phyloP scores from a whole-genome alignment of 2,797 vertebrate species.

The Galaxias olidus region DNA sequence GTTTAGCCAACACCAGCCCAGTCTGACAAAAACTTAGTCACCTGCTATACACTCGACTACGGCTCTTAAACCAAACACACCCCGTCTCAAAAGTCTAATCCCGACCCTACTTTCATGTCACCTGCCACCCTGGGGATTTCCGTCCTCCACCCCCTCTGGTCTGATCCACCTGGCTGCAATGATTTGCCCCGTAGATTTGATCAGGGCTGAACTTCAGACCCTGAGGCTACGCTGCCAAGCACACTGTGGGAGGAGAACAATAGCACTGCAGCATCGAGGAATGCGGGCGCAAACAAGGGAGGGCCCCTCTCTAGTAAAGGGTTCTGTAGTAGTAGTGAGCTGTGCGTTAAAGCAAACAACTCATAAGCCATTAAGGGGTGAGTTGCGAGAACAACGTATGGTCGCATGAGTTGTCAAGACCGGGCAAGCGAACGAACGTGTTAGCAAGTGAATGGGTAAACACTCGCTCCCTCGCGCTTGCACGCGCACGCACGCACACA shows the following conservation, averaged over 20 bases:
- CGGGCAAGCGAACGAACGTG: too few species aligned
- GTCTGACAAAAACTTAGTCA: too few species aligned
- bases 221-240: constrained; percentile 25
- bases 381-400: too few species aligned
- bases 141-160: not conserved
- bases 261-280: constrained; percentile 39
- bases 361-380: too few species aligned
- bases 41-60: too few species aligned
- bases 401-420: too few species aligned
- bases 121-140: constrained; percentile 7
- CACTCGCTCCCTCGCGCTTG: not conserved
- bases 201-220: constrained; percentile 56
- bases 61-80: too few species aligned
- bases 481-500: not conserved
- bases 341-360: too few species aligned
- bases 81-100: too few species aligned
- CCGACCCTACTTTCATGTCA: not conserved
- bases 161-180: not conserved
- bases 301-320: constrained; percentile 28
- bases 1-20: too few species aligned
- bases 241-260: constrained; percentile 54
- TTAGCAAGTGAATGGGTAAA: too few species aligned
- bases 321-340: not conserved
- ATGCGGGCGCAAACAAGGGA: constrained; percentile 68
- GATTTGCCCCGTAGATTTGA: constrained; percentile 26